These are phyloP conservation scores for Luehdorfia chinensis DNA, from an alignment of 1,140 invertebrate genomes.

Conservation along the genomic window DNA sequence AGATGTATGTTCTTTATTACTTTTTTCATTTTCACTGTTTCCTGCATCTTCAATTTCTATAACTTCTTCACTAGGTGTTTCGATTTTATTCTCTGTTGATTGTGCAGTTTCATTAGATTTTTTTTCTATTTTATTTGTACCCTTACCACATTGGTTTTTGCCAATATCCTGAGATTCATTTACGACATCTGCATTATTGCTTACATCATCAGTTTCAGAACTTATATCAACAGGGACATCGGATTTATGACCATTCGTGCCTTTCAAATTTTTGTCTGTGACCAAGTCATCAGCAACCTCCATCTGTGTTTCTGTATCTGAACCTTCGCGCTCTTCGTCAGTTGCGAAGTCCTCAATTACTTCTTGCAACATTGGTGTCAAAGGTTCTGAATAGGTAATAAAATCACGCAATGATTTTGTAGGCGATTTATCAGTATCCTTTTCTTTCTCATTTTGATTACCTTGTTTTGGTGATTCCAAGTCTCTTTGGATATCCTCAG, in stretches of 20 bases:
- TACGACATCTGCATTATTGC: not conserved
- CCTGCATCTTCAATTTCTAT: conserved; percentile 19
- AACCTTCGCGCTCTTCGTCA: conserved; percentile 37
- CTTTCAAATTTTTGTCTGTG: conserved; percentile 9
- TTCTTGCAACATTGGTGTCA: conserved; percentile 49
- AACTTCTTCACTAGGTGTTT: conserved; percentile 14
- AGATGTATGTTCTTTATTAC: conserved; percentile 8
- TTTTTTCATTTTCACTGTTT: conserved; percentile 5
- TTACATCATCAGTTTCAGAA: not conserved
- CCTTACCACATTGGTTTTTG: not conserved
- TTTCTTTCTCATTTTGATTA: conserved; percentile 19
- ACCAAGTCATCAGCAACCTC: conserved; percentile 40
- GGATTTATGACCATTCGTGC: not conserved
- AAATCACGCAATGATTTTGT: conserved; percentile 43
- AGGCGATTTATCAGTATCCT: conserved; percentile 13
- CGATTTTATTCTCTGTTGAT: conserved; percentile 2
- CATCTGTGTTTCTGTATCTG: conserved; percentile 38
- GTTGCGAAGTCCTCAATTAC: conserved; percentile 54
- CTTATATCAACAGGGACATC: conserved; percentile 7
- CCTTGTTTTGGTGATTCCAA: conserved; percentile 26
- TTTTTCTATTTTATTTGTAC: not conserved
- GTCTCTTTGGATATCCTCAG: conserved; percentile 47
- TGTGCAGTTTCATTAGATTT: not conserved
- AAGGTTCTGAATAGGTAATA: conserved; percentile 53
- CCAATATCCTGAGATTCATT: not conserved